Evolutionary conservation across 92 coral and sea anemone species (phyloP), one percentile per base, ranked within the genome.

Genomic region (Palythoa caribaeorum): DNA sequence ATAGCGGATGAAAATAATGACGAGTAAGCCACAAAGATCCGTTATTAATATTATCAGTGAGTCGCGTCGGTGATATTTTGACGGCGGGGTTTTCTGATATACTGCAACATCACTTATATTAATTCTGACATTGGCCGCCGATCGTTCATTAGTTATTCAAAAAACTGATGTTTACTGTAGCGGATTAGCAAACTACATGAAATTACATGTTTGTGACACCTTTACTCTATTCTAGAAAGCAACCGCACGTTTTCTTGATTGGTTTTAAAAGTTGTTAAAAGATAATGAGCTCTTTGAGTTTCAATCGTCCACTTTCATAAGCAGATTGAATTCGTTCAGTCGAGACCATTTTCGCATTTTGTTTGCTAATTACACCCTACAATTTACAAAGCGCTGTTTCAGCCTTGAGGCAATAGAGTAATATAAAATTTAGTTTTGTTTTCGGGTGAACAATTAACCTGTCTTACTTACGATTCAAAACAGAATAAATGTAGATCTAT

Each of bases 61-160:
- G 16, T 10, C 76, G 57, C 57, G 53, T 57, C 74, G 17, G 9
- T 68, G 52, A 68, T 50, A 35, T 81, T 81, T 81, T 81, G 62
- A 47, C 86, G 19, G 40, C 75, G 74, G 86, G 86, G 86, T 47
- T 68, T 28, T 68, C 86, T 48, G 20, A 2, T 16, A 66, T 40
- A 40, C 6, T 51, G 11, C 59, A 71, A 20, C 86, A 12, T 81
- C 57, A 40, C 39, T 65, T 9, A 38, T 19, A 71, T 38, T 63
- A 20, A 39, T 63, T 38, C 13, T 21, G 16, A 39, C 7, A 40
- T 48, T 65, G 59, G 62, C 71, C 74, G 47, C 15, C 54, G 54
- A 52, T 28, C 1, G 20, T 13, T 77, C 53, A 76, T 52, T 52
- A 77, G 16, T 39, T 20, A 63, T 63, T 63, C 20, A 44, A 8